Evolutionary conservation across 2,113 vertebrate species (phyloP), one percentile per base, ranked within the genome.

Genomic region (Lontra canadensis): DNA sequence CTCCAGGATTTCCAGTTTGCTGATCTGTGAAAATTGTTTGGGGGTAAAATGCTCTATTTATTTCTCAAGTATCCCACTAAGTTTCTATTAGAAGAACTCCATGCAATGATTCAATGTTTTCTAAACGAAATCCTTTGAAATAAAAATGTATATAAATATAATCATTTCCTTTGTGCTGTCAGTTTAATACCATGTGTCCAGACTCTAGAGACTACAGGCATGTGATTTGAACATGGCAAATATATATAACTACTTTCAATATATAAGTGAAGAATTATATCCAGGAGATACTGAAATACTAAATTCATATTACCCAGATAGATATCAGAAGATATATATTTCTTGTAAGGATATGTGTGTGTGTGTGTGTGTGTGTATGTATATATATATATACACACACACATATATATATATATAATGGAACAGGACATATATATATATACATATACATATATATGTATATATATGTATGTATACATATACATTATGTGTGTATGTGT

Each of bases 51-150:
- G 31, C n/a, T 96, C 88, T 83, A 90, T 91, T 95, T 95, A 83
- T 78, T 97, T 95, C 36, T 90, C 29, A 95, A 81, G 12, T 69
- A 96, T 31, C 3, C 20, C 2, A 78, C 90, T 87, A 79, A 52
- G 39, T 74, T 59, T 92, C 93, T 83, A 74, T 92, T 88, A 84
- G 0, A 86, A 96, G 42, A 93, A 80, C 39, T 81, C 8, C 10
- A 36, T 69, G 44, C 55, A 94, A 95, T 39, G 17, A 94, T 78
- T 55, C 9, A 89, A 52, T 82, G 31, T 94, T 88, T 95, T n/a
- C 84, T 87, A 88, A 95, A 90, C 89, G 23, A 95, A 96, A 94
- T 67, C 14, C 4, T 94, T 94, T 78, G 42, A 90, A 96, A 96
- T 73, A 78, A 93, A 97, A 76, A 63, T 63, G 3, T 84, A 79